Evolutionary conservation across 2,797 vertebrate species (phyloP).

Genomic region (Enteromius trimaculatus): DNA sequence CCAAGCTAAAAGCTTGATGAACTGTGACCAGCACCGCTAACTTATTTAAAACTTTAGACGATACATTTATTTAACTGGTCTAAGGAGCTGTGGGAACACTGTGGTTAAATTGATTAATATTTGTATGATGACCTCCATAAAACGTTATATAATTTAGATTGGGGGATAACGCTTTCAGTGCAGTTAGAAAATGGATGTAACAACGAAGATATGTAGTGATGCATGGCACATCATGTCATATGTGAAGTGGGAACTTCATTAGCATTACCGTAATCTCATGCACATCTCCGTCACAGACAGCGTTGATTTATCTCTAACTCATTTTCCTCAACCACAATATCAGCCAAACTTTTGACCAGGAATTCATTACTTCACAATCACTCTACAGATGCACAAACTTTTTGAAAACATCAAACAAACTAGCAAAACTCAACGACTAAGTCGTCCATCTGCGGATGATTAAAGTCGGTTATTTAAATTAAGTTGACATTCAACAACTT

Average conservation of each 20-base stretch:
- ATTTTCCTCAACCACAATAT: not conserved
- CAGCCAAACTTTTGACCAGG: conserved; percentile 24
- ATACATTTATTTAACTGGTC: not conserved
- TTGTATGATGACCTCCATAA: not conserved
- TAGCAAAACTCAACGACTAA: not conserved
- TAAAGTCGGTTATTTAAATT: conserved; percentile 15
- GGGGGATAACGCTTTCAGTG: not conserved
- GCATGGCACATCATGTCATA: not conserved
- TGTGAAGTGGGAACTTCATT: not conserved
- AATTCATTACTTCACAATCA: not conserved
- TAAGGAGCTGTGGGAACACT: not conserved
- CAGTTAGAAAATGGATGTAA: not conserved
- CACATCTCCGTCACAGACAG: not conserved
- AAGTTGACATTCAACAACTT: conserved; percentile 58
- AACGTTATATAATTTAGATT: not conserved
- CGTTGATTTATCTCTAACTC: not conserved
- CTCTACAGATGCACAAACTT: conserved; percentile 24
- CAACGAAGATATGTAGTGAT: not conserved
- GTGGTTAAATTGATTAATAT: not conserved
- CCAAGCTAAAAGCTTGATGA: not conserved
- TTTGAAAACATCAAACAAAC: not conserved
- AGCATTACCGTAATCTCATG: not conserved
- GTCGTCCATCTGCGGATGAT: not conserved
- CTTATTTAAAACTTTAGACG: not conserved
- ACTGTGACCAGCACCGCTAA: not conserved